Evolutionary conservation across 2,113 vertebrate genomes (phyloP), one percentile per base, ranked within the genome.

Genomic region (Gobiocypris rarus): DNA sequence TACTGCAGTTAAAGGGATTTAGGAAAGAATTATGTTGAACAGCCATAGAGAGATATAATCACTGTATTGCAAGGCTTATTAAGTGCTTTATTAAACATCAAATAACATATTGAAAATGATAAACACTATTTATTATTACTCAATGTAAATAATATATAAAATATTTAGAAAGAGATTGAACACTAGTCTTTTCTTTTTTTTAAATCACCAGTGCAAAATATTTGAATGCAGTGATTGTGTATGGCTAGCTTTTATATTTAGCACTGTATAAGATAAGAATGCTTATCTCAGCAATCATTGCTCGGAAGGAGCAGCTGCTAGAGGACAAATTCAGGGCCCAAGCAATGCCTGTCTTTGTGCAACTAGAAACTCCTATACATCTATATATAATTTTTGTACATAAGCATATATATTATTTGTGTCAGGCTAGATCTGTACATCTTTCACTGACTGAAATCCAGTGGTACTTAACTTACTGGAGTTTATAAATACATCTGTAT

Each of bases 211-310:
- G 2, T 43, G 38, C 10, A 26, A 78, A 22, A 54, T 78, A 14
- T 34, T 73, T 82, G 76, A 43, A 69, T 58, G 77, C 54, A 84
- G 86, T 45, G 86, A 90, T 87, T 87, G 82, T 87, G 83, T 88
- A 90, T 89, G 89, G 79, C 83, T 84, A 52, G 5, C n/a, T 89
- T 86, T 92, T 93, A 93, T 91, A 91, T 92, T 92, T 93, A 91
- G 90, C 88, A 87, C 86, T 89, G 83, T 87, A 83, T 70, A 71
- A 84, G 89, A 92, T 92, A 92, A 92, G 86, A 90, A 88, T 80
- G 87, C 88, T 90, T 93, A 93, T 93, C 90, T 93, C 88, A 90
- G 91, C 92, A 88, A 86, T 89, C 83, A 75, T 88, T 65, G 89
- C 82, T 71, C 28, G 13, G 61, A 83, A 71, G 85, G 54, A 83